Conservation (phyloP, 2,113 vertebrate species). For the Lepisosteus osseus region DNA sequence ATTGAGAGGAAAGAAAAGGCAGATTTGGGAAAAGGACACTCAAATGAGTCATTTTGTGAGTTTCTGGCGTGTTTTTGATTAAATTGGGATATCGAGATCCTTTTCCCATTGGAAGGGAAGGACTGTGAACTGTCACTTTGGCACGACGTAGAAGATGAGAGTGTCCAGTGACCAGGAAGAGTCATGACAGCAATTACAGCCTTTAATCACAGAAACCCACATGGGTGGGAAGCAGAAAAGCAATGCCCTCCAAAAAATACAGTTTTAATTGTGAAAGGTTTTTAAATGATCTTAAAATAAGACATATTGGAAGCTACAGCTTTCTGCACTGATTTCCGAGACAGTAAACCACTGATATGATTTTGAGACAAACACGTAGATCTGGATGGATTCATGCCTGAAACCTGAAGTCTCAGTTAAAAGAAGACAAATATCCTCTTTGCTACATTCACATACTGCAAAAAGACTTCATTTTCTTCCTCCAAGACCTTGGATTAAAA, state of each 20-base stretch:
- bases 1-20: slow-evolving; percentile 36
- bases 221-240: slow-evolving; percentile 22
- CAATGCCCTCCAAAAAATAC: slow-evolving; percentile 18
- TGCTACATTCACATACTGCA: too few relatives aligned
- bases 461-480: too few relatives aligned
- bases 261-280: slow-evolving; percentile 14
- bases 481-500: too few relatives aligned
- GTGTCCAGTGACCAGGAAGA: slow-evolving; percentile 13
- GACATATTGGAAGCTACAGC: slow-evolving; percentile 17
- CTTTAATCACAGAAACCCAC: slow-evolving; percentile 32
- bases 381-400: slow-evolving; percentile 1
- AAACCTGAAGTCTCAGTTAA: neutral
- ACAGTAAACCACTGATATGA: slow-evolving; percentile 13
- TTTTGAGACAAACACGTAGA: slow-evolving; percentile 31
- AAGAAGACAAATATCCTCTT: slow-evolving; percentile 30
- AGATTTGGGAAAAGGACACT: slow-evolving; percentile 16
- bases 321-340: slow-evolving; percentile 15
- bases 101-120: slow-evolving; percentile 9
- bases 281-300: slow-evolving; percentile 32
- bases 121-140: slow-evolving; percentile 24
- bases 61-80: slow-evolving; percentile 43
- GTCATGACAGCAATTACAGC: slow-evolving; percentile 15
- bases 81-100: slow-evolving; percentile 20
- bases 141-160: slow-evolving; percentile 38
- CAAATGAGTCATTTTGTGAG: slow-evolving; percentile 42